Base-by-base conservation (phyloP, 2,888 invertebrate genomes). In the Zaprionus obscuricornis region DNA sequence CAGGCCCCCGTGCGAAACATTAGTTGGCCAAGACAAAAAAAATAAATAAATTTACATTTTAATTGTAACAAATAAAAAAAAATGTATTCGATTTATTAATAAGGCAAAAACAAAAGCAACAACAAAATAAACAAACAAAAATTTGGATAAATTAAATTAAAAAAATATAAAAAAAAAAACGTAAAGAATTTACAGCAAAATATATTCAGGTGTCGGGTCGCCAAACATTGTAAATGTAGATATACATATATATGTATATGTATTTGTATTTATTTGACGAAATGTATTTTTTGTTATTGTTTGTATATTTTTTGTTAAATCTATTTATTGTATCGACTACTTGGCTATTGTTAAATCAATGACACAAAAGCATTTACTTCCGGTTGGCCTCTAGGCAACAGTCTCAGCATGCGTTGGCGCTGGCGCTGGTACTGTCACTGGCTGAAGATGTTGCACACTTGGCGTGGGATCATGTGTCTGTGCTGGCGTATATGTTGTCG, bases 401-500 rank as follows among this genome's bases (percentile, higher is more conserved):
- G 37, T 42, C 1, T 78, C 78, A 27, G 83, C 79, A 55, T 81
- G 85, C 3, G 81, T 34, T 3, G 79, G 65, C 18, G 68, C 54
- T 2, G 81, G 55, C 10, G 43, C n/a, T 8, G 57, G 42, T n/a
- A n/a, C 14, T 65, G 65, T 6, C 27, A 36, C 27, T 8, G 54
- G 54, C 26, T 39, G 55, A 8, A 16, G 20, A 16, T 27, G 59
- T 10, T 47, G 66, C 7, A 18, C 39, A n/a, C 36, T 50, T 2
- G 72, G 43, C 2, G 67, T 37, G 6, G 62, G 62, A 47, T 89
- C 89, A 43, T 89, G 83, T n/a, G 88, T 85, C 27, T 79, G 73
- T 8, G 90, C 90, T 6, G 90, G 89, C 2, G 87, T 87, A 43
- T 90, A 90, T 1, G 89, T 87, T 39, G 87, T 87, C 10, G 86